A percentile compares a stretch with the other conserved stretches of the same genome.
phyloP scores from a whole-genome alignment of 2,888 invertebrate genomes.

The Sympetrum striolatum region DNA sequence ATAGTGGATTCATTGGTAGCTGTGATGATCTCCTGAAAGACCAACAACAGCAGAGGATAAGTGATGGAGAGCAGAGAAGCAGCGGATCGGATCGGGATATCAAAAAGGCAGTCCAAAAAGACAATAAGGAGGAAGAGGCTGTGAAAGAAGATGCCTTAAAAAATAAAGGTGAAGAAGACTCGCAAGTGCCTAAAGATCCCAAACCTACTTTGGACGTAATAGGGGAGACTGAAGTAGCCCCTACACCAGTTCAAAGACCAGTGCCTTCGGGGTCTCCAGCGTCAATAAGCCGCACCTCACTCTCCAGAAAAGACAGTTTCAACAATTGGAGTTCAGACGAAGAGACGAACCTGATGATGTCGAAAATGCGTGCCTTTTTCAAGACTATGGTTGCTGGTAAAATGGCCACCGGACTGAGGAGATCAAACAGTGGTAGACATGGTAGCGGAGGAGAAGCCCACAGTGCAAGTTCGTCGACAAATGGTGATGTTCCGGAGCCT shows the following conservation, averaged over 20 bases:
- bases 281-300: conserved; percentile 56
- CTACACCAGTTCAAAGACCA: neutral
- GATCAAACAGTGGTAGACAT: conserved; percentile 55
- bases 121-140: neutral
- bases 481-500: neutral
- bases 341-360: conserved; percentile 94
- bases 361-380: conserved; percentile 90
- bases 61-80: conserved; percentile 20
- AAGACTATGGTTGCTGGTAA: conserved; percentile 83
- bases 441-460: conserved; percentile 2
- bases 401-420: conserved; percentile 56
- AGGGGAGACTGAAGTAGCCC: conserved; percentile 12
- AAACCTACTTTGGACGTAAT: conserved; percentile 17
- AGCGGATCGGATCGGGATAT: conserved; percentile 23
- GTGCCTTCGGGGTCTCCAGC: conserved; percentile 43
- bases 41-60: conserved; percentile 33
- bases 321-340: conserved; percentile 95
- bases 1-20: conserved; percentile 88
- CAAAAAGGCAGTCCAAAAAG: neutral
- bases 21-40: conserved; percentile 80
- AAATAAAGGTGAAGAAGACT: neutral
- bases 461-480: conserved; percentile 16
- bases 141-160: neutral
- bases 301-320: conserved; percentile 86
- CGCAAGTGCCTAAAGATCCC: conserved; percentile 21